Evolutionary conservation across 2,797 vertebrate species (phyloP).

Genomic region (Hephaestus fuliginosus): DNA sequence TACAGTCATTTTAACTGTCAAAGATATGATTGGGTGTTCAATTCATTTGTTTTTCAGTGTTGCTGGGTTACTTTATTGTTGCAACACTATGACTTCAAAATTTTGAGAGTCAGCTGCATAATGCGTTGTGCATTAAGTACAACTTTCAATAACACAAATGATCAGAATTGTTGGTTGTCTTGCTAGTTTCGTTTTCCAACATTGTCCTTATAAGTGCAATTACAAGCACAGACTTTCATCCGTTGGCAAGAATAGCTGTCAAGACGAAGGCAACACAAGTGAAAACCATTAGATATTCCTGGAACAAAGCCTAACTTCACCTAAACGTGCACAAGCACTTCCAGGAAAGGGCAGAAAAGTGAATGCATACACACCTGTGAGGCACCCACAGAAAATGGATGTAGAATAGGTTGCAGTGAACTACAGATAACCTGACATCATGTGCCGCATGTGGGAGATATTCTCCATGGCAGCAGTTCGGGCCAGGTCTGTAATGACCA

Average conservation of each 20-base stretch:
- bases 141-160: not conserved
- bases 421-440: conserved; percentile 56
- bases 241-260: not conserved
- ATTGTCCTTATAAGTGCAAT: not conserved
- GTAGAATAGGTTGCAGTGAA: conserved; percentile 34
- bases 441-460: conserved; percentile 65
- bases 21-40: not conserved
- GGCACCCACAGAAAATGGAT: conserved; percentile 20
- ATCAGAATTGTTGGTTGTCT: not conserved
- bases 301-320: conserved; percentile 28
- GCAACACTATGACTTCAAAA: not conserved
- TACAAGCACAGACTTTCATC: conserved; percentile 8
- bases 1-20: not conserved
- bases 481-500: conserved; percentile 59
- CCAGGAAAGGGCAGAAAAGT: conserved; percentile 13
- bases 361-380: conserved; percentile 48
- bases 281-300: conserved; percentile 44
- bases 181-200: not conserved
- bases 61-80: no score
- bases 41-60: not conserved
- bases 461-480: conserved; percentile 59
- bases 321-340: conserved; percentile 10
- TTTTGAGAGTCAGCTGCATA: not conserved
- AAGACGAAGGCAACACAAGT: conserved; percentile 28
- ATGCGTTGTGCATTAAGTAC: no score